Evolutionary conservation across 2,888 invertebrate genomes (phyloP).

Genomic region (Habroteleia sp.): DNA sequence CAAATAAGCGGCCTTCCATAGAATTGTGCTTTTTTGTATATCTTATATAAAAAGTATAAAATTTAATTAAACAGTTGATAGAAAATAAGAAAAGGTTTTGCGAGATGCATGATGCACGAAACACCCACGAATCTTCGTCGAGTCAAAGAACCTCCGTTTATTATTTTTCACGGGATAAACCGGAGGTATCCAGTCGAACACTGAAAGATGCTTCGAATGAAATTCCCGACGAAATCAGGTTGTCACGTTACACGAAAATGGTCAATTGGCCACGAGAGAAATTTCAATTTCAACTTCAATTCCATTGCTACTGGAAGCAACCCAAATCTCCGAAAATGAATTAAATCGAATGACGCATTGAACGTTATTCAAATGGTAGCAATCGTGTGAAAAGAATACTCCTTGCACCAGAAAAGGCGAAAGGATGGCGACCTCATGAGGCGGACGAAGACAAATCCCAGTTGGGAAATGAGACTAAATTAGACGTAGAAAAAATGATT

Average conservation of each 20-base stretch:
- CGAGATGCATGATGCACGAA: too few species aligned
- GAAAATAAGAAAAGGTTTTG: too few species aligned
- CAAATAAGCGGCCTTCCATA: too few species aligned
- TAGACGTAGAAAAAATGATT: slow-evolving; percentile 15
- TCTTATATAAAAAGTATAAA: too few species aligned
- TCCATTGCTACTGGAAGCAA: slow-evolving; percentile 22
- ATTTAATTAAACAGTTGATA: too few species aligned
- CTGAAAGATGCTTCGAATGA: slow-evolving; percentile 28
- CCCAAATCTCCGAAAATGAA: slow-evolving; percentile 32
- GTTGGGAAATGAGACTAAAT: slow-evolving; percentile 17
- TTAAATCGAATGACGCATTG: slow-evolving; percentile 14
- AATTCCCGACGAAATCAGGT: slow-evolving; percentile 20
- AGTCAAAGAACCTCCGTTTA: slow-evolving; percentile 19
- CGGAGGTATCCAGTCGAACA: slow-evolving; percentile 7
- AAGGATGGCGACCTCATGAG: too few species aligned
- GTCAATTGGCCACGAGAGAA: slow-evolving; percentile 35
- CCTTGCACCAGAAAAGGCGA: too few species aligned
- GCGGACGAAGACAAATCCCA: slow-evolving; percentile 20
- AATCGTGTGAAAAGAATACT: not conserved
- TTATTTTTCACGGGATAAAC: slow-evolving; percentile 34
- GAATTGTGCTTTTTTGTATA: too few species aligned
- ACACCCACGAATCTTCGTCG: not conserved
- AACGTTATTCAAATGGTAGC: slow-evolving; percentile 22
- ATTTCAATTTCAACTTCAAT: slow-evolving; percentile 43
- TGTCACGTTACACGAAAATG: slow-evolving; percentile 42